Percentiles rank a stretch among this genome's conserved stretches.
Conservation (phyloP, 2,888 invertebrate genomes). For the Leucoptera coffeella region DNA sequence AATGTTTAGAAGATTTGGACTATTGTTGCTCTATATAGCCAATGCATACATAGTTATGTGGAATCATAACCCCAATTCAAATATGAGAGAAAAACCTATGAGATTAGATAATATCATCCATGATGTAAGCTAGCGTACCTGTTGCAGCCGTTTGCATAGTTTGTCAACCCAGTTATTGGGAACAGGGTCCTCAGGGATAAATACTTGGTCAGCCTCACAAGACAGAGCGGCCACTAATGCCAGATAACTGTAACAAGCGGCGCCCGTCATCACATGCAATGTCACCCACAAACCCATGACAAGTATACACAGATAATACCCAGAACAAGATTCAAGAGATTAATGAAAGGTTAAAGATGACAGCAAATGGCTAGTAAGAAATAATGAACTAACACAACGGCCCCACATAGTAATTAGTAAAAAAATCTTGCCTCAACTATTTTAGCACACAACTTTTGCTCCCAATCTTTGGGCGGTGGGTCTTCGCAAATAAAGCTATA, state of each 20-base stretch:
- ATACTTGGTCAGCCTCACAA: conserved; percentile 95
- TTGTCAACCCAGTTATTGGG: conserved; percentile 83
- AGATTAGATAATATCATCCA: conserved; percentile 8
- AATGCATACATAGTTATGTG: too few species aligned
- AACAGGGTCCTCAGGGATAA: conserved; percentile 97
- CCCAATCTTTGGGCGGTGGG: conserved; percentile 74
- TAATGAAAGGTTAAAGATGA: too few species aligned
- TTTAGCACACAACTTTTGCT: conserved; percentile 63
- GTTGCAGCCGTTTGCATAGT: conserved; percentile 72
- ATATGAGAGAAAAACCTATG: too few species aligned
- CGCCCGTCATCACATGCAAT: conserved; percentile 14
- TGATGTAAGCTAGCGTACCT: conserved; percentile 60
- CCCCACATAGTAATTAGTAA: conserved; percentile 19
- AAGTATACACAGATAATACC: too few species aligned
- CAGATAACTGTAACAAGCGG: conserved; percentile 82
- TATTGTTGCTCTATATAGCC: too few species aligned
- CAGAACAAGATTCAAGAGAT: too few species aligned
- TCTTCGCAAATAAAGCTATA: conserved; percentile 86
- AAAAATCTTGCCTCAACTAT: conserved; percentile 55
- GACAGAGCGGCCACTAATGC: conserved; percentile 93
- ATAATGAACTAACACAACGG: too few species aligned
- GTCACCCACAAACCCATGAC: too few species aligned
- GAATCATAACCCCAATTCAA: too few species aligned
- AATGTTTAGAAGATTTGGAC: too few species aligned
- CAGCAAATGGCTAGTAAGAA: too few species aligned